Evolutionary conservation across 1,140 invertebrate species (phyloP).

Genomic region (Drosophila punjabiensis): DNA sequence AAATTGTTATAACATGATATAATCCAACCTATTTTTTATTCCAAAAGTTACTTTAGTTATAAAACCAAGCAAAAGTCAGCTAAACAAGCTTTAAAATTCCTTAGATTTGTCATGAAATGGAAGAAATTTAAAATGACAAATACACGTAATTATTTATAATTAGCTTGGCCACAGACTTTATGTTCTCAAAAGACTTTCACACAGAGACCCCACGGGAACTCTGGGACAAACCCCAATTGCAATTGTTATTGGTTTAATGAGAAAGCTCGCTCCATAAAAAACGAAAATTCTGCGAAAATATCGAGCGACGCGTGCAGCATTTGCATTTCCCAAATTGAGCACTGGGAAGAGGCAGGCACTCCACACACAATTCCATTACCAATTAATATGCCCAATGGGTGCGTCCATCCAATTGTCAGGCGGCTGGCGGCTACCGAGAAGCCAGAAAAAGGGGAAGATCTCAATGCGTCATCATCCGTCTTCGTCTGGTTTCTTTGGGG

Average conservation of each 20-base stretch:
- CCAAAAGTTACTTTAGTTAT: neutral
- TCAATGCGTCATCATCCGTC: slow-evolving; percentile 47
- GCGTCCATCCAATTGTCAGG: slow-evolving; percentile 51
- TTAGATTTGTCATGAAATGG: neutral
- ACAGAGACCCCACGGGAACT: neutral
- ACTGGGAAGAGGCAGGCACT: neutral
- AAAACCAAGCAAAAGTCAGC: neutral
- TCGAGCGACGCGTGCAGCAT: slow-evolving; percentile 33
- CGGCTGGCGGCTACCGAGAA: slow-evolving; percentile 59
- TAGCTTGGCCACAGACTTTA: neutral
- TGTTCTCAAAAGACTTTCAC: neutral
- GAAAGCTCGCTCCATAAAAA: slow-evolving; percentile 14
- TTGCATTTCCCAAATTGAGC: slow-evolving; percentile 55
- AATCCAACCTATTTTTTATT: neutral
- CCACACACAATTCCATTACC: slow-evolving; percentile 8
- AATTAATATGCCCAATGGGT: slow-evolving; percentile 76
- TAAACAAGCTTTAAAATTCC: neutral
- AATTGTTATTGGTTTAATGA: slow-evolving; percentile 12
- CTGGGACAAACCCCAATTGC: slow-evolving; percentile 26
- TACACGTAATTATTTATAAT: slow-evolving; percentile 3
- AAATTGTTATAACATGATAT: neutral
- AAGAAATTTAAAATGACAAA: neutral
- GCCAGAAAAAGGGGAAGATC: slow-evolving; percentile 17
- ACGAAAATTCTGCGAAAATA: slow-evolving; percentile 64
- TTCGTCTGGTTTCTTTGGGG: slow-evolving; percentile 22